Evolutionary conservation across 1,140 invertebrate genomes (phyloP), one percentile per base, ranked within the genome.

Genomic region (Macrosteles quadrilineatus): DNA sequence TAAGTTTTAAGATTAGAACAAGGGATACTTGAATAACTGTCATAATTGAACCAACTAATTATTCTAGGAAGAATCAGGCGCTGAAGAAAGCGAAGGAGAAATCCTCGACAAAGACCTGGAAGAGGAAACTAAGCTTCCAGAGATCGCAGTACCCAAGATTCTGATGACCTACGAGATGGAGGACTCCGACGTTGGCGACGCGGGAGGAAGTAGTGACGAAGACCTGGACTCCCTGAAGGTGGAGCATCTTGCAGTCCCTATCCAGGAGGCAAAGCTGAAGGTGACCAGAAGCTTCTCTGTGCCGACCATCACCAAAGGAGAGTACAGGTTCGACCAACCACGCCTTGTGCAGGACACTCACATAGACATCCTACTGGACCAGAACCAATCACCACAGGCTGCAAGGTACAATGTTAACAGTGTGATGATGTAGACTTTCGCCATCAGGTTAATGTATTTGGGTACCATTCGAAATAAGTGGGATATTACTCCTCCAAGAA

Each of bases 321-420:
- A 66, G 63, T 66, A 43, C 23, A 4, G 63, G 3, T 66, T 66
- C 36, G 63, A 66, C 40, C 63, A 66, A 17, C 63, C 63, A 9
- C 4, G 63, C 1, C 40, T 66, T 2, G 32, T 66, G 1, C 63
- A 43, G 32, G 63, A 66, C 36, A 66, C 63, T 2, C 12, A 29
- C 1, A 66, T 66, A 3, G 63, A 66, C 23, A 43, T 66, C 63
- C 9, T 40, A 2, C 63, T 66, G 36, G 63, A 66, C 36, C 32
- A 66, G 14, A 11, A 64, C 23, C 55, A 59, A 6, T 6, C 2
- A 3, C 55, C 55, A 23, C 23, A 21, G 21, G 55, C 55, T 2
- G 55, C 55, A 14, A 59, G 55, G 55, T 59, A n/a, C 9, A 17
- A 11, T 17, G n/a, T n/a, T n/a, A n/a, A n/a, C n/a, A n/a, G n/a